phyloP scores from a whole-genome alignment of 2,888 invertebrate genomes.

The Patella ulyssiponensis region DNA sequence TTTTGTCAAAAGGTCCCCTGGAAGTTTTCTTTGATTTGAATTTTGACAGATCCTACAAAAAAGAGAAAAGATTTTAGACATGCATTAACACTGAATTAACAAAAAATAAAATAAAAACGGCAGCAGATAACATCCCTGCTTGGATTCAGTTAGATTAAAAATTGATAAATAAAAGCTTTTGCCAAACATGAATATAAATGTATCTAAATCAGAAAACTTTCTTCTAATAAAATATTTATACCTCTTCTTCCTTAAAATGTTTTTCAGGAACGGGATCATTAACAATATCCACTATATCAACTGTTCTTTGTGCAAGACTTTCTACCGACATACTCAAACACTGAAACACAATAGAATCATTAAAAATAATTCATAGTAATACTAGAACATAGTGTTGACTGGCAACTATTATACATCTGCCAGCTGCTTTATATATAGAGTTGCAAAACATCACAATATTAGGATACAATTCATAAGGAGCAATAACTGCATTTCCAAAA shows the following conservation, averaged over 20 bases:
- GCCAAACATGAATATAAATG: neutral
- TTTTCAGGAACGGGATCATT: constrained; percentile 88
- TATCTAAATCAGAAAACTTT: no score
- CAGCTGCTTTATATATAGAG: no score
- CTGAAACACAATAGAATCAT: constrained; percentile 31
- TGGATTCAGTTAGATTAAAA: neutral
- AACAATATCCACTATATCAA: constrained; percentile 89
- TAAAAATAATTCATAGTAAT: neutral
- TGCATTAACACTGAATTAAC: neutral
- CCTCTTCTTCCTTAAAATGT: constrained; percentile 90
- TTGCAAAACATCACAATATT: no score
- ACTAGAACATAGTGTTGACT: neutral
- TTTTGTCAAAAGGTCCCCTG: constrained; percentile 87
- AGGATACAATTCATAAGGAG: no score
- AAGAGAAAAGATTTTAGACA: neutral
- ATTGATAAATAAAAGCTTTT: constrained; percentile 2
- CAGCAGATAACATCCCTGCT: neutral
- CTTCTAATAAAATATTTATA: constrained; percentile 44
- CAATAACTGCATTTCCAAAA: no score
- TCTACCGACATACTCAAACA: constrained; percentile 75
- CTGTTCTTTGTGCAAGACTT: constrained; percentile 80
- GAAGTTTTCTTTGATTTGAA: constrained; percentile 87
- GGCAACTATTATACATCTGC: no score
- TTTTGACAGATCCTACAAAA: constrained; percentile 81
- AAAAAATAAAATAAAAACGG: neutral